phyloP scores from a whole-genome alignment of 2,888 invertebrate species.

The Blastobasis adustella region DNA sequence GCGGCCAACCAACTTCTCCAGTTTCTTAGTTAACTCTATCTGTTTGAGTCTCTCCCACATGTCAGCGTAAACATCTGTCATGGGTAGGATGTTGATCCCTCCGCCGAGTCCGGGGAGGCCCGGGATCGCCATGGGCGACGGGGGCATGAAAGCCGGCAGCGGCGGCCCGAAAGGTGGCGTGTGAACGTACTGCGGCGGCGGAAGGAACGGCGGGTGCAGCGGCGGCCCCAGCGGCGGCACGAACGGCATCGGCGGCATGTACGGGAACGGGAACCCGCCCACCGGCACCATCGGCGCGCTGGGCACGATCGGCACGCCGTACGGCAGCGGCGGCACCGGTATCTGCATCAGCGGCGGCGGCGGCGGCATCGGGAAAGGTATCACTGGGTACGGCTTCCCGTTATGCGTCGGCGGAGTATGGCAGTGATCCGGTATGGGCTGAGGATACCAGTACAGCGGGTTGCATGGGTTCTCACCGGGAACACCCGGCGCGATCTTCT shows the following conservation, averaged over 20 bases:
- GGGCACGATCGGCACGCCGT: constrained; percentile 2
- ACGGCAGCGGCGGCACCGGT: constrained; percentile 5
- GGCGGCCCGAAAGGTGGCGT: constrained; percentile 12
- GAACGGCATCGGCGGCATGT: not conserved
- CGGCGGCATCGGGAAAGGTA: constrained; percentile 4
- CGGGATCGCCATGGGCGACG: constrained; percentile 36
- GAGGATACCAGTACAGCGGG: constrained; percentile 54
- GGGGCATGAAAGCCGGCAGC: constrained; percentile 3
- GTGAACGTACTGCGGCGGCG: constrained; percentile 13
- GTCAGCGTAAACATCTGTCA: constrained; percentile 54
- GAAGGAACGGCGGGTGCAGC: not conserved
- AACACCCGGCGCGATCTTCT: too few species aligned
- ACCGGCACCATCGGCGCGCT: constrained; percentile 2
- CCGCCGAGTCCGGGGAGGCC: constrained; percentile 46
- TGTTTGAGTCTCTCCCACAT: constrained; percentile 48
- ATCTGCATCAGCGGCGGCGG: constrained; percentile 3
- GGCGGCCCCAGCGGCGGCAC: not conserved
- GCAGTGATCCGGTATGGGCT: constrained; percentile 28
- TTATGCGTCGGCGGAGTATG: constrained; percentile 3
- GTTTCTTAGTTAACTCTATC: constrained; percentile 26
- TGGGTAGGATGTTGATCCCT: constrained; percentile 58
- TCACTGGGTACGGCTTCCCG: not conserved
- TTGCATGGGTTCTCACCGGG: constrained; percentile 43
- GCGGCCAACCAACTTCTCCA: too few species aligned
- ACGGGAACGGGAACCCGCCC: not conserved